Base-by-base conservation (phyloP, 1,140 invertebrate genomes). In the Drosophila sulfurigaster region DNA sequence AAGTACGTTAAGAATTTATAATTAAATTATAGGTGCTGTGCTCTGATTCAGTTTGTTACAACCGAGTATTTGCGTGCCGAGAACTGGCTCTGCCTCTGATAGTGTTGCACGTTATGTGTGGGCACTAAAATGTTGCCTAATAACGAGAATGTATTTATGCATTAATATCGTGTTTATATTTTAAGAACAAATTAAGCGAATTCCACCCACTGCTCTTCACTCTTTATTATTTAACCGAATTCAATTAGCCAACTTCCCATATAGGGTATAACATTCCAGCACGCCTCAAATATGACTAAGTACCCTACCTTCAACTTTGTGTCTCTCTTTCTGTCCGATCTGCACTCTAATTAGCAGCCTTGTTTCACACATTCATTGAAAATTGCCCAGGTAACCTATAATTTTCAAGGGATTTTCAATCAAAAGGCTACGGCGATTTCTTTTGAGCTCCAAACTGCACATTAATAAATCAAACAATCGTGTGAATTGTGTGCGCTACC, bases 11-110 rank as follows among this genome's bases (percentile, higher is more conserved):
- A 49, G 69, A 79, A 73, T 69, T 74, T 68, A 46, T 62, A 54
- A 68, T 79, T 63, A 78, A 76, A 69, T 52, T 74, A 59, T 68
- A 73, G 51, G 49, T 54, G 51, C 28, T 67, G 45, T 60, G 51
- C 64, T 72, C 62, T 73, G 62, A 67, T 62, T 45, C 51, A 92
- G 69, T 91, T 91, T 67, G 83, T 91, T 65, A 91, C 79, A 48
- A 92, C 92, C 59, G 92, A 91, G 77, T 92, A 92, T 87, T 92
- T 92, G 70, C 92, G 88, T 56, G 90, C 78, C 48, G 87, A 80
- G 80, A 82, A 92, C 71, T 92, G 91, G 72, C 91, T 91, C 79
- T 92, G 91, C 75, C 91, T 89, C 79, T 92, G 91, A 91, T 92
- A 92, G 78, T 92, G 91, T 49, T 92, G 91, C 58, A 92, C 83